A percentile compares a stretch with the other conserved stretches of the same genome.
phyloP scores from a whole-genome alignment of 2,113 vertebrate genomes.

The Neogale vison region DNA sequence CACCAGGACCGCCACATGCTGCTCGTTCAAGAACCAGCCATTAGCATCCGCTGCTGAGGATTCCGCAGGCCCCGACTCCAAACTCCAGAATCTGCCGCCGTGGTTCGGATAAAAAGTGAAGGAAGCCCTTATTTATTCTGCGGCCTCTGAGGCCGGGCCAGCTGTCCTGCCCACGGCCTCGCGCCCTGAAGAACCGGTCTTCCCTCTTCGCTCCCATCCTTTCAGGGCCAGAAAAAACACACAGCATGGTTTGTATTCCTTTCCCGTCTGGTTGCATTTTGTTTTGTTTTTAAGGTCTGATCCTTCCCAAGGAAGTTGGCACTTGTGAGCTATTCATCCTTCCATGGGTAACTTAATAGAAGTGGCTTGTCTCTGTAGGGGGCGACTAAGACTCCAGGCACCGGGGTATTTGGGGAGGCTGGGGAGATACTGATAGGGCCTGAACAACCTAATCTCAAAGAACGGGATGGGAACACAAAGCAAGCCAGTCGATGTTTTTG shows the following conservation, averaged over 20 bases:
- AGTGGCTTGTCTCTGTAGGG: neutral
- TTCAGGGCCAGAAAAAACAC: neutral
- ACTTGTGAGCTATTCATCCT: neutral
- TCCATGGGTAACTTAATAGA: neutral
- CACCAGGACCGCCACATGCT: neutral
- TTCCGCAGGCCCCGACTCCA: neutral
- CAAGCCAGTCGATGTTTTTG: neutral
- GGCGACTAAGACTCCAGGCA: neutral
- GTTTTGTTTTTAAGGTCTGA: neutral
- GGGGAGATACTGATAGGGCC: too few species aligned
- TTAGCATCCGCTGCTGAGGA: neutral
- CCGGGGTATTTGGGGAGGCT: neutral
- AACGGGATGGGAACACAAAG: neutral
- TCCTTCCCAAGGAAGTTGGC: neutral
- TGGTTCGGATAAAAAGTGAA: neutral
- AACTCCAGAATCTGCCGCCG: neutral
- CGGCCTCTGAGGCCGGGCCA: neutral
- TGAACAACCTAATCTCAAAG: neutral
- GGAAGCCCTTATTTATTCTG: neutral
- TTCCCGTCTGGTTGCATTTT: neutral
- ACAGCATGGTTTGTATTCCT: neutral
- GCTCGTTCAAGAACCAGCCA: neutral
- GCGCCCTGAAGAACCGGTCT: neutral
- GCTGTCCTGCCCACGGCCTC: neutral
- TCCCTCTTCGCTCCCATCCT: neutral